Percentiles rank a stretch among this genome's conserved stretches.
Conservation (phyloP, 2,113 vertebrate species). For the Hippopotamus amphibius region DNA sequence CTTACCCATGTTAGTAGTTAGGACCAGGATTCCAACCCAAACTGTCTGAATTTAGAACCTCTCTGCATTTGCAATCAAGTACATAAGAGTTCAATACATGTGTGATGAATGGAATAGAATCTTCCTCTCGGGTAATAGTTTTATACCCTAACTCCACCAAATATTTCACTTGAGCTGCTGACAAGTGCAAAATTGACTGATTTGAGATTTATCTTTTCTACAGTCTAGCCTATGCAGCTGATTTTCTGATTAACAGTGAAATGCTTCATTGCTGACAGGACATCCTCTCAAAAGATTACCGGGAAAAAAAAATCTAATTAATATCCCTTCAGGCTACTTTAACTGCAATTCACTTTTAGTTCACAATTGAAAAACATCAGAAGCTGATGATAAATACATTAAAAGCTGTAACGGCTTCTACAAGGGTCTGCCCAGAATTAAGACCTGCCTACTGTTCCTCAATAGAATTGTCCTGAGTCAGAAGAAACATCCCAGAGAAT, state of each 20-base stretch:
- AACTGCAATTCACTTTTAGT: slow-evolving; percentile 62
- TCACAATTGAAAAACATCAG: slow-evolving; percentile 60
- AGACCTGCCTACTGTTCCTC: not conserved
- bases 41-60: slow-evolving; percentile 8
- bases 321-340: slow-evolving; percentile 63
- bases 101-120: slow-evolving; percentile 66
- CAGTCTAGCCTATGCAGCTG: slow-evolving; percentile 74
- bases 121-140: slow-evolving; percentile 70
- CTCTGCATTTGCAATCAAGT: not conserved
- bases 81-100: slow-evolving; percentile 51
- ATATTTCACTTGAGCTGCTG: slow-evolving; percentile 77
- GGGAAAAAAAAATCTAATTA: slow-evolving; percentile 77
- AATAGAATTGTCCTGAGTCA: not conserved
- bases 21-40: not conserved
- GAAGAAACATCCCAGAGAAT: not conserved
- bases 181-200: slow-evolving; percentile 77
- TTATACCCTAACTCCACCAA: slow-evolving; percentile 59
- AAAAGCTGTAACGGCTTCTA: slow-evolving; percentile 38
- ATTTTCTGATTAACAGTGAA: slow-evolving; percentile 81
- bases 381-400: slow-evolving; percentile 63
- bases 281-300: slow-evolving; percentile 75
- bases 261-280: slow-evolving; percentile 76
- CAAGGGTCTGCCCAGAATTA: slow-evolving; percentile 41
- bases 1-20: not conserved
- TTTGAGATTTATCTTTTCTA: slow-evolving; percentile 77